phyloP scores from a whole-genome alignment of 2,113 vertebrate species.

The Saiga tatarica region DNA sequence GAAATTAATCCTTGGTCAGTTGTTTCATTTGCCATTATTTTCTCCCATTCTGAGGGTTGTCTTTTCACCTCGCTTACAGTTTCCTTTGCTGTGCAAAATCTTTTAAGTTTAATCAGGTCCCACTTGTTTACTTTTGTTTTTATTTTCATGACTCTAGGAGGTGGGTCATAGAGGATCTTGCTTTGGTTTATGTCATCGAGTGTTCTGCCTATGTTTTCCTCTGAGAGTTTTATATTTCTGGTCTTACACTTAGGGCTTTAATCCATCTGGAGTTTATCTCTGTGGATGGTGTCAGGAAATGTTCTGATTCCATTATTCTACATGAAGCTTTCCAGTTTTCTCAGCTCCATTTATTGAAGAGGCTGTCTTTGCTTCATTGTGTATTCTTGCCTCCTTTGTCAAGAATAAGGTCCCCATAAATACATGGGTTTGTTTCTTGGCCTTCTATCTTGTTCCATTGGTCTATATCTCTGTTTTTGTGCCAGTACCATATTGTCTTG shows the following conservation, averaged over 20 bases:
- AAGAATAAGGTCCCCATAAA: neutral
- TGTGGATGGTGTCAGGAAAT: neutral
- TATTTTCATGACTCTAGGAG: neutral
- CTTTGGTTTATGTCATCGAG: neutral
- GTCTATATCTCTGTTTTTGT: neutral
- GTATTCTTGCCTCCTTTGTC: neutral
- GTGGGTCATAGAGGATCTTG: neutral
- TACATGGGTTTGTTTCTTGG: neutral
- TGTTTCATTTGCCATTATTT: neutral
- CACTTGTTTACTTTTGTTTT: neutral
- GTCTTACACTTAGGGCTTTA: neutral
- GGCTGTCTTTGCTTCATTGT: neutral
- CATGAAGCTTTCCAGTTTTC: neutral
- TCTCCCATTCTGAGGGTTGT: neutral
- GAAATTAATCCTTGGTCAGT: neutral
- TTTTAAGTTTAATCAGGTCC: neutral
- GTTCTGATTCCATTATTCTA: neutral
- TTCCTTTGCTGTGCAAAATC: neutral
- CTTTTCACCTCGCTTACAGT: neutral
- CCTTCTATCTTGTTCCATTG: neutral
- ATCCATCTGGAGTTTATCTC: neutral
- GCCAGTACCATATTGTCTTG: neutral
- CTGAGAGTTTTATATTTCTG: neutral
- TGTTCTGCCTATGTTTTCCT: neutral
- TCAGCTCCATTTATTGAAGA: neutral